These are phyloP conservation scores for Tribolium castaneum DNA, from an alignment of 1,140 invertebrate genomes.

Conservation along the genomic window DNA sequence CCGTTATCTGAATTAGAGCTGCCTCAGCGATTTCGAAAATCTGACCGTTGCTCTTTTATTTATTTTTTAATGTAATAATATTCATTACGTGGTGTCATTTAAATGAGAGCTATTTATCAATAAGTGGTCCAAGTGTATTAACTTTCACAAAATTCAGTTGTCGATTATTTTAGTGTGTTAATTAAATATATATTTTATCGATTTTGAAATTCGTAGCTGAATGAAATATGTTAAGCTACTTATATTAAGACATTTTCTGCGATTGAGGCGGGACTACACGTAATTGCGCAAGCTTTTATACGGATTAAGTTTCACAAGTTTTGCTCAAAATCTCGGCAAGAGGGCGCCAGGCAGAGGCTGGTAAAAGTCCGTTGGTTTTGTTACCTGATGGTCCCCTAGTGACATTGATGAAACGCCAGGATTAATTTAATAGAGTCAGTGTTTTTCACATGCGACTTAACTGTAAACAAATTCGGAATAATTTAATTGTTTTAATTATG, in stretches of 20 bases:
- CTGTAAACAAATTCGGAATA: constrained; percentile 16
- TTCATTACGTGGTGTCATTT: constrained; percentile 31
- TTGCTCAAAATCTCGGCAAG: background rate
- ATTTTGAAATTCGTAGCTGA: constrained; percentile 30
- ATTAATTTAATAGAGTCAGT: background rate
- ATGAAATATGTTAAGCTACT: constrained; percentile 31
- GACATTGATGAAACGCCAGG: background rate
- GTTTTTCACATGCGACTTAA: constrained; percentile 18
- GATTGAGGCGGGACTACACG: background rate
- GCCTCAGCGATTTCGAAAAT: constrained; percentile 2
- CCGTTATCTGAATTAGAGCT: background rate
- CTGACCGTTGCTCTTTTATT: constrained; percentile 17
- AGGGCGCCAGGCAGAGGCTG: background rate
- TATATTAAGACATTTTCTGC: constrained; percentile 25
- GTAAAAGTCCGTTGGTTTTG: background rate
- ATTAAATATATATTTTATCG: constrained; percentile 34
- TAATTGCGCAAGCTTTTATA: background rate
- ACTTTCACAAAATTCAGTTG: constrained; percentile 34
- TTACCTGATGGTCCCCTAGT: background rate
- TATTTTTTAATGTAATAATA: constrained; percentile 15
- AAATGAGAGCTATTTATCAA: constrained; percentile 28
- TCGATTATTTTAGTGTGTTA: constrained; percentile 36
- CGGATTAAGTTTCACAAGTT: background rate
- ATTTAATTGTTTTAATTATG: constrained; percentile 28
- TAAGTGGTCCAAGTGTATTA: constrained; percentile 35